Evolutionary conservation across 2,888 invertebrate species (phyloP).

Genomic region (Ischnus inquisitorius): DNA sequence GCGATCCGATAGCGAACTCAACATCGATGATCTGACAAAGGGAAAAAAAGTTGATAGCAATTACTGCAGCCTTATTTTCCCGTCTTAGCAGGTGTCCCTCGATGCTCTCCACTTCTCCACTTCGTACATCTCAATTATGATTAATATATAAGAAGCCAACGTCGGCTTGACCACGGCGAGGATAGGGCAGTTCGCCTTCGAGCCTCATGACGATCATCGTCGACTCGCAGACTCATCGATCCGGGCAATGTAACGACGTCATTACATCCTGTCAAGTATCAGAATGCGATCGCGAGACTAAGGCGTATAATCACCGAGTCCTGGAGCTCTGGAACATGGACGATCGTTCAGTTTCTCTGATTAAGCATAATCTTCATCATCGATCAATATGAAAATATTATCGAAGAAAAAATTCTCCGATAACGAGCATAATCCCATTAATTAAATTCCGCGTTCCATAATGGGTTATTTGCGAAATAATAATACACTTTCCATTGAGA

Average conservation of each 20-base stretch:
- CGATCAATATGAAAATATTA: background rate
- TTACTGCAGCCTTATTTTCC: conserved; percentile 10
- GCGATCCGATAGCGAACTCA: background rate
- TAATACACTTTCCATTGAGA: background rate
- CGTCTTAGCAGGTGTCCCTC: background rate
- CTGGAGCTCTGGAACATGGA: background rate
- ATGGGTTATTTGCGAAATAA: background rate
- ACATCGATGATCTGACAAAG: background rate
- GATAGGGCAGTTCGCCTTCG: conserved; percentile 10
- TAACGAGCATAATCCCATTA: background rate
- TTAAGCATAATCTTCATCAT: background rate
- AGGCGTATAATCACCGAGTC: conserved; percentile 48
- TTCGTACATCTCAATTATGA: conserved; percentile 34
- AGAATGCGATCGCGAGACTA: background rate
- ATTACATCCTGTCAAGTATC: conserved; percentile 56
- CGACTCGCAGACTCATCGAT: conserved; percentile 61
- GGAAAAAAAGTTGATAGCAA: background rate
- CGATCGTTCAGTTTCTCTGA: background rate
- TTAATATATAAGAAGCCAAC: conserved; percentile 1
- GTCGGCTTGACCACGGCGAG: background rate
- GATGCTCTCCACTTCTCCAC: background rate
- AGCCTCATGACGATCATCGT: background rate
- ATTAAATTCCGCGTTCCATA: background rate
- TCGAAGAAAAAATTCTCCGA: background rate
- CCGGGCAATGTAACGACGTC: conserved; percentile 68